phyloP scores from a whole-genome alignment of 2,888 invertebrate genomes.

The Geotrupes spiniger region DNA sequence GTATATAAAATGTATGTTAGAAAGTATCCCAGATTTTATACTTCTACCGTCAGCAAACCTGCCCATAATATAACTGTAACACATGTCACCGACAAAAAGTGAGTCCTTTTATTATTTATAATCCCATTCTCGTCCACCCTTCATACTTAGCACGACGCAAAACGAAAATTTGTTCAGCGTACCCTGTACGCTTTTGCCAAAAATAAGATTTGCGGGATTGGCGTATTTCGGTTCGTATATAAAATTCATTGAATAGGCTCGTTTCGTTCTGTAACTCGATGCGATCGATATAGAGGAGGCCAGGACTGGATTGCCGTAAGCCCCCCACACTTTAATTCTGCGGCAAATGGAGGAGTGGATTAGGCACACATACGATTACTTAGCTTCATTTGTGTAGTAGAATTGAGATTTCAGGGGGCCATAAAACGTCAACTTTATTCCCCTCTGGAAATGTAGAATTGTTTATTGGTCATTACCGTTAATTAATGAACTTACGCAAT shows the following conservation, averaged over 20 bases:
- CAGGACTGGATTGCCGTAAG: too few relatives aligned
- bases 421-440: constrained; percentile 6
- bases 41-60: too few relatives aligned
- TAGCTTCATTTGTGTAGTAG: constrained; percentile 4
- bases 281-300: not conserved
- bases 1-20: too few relatives aligned
- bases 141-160: too few relatives aligned
- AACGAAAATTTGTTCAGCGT: too few relatives aligned
- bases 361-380: constrained; percentile 3
- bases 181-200: too few relatives aligned
- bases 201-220: too few relatives aligned
- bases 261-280: not conserved
- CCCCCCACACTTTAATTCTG: constrained; percentile 2
- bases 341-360: constrained; percentile 1
- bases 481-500: not conserved
- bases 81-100: too few relatives aligned
- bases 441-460: not conserved
- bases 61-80: too few relatives aligned
- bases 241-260: constrained; percentile 7
- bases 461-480: constrained; percentile 1
- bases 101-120: too few relatives aligned
- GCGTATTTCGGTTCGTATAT: not conserved
- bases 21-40: too few relatives aligned
- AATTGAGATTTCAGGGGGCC: constrained; percentile 4
- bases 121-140: too few relatives aligned